phyloP scores from a whole-genome alignment of 2,888 invertebrate species.

The Plemyria rubiginata region DNA sequence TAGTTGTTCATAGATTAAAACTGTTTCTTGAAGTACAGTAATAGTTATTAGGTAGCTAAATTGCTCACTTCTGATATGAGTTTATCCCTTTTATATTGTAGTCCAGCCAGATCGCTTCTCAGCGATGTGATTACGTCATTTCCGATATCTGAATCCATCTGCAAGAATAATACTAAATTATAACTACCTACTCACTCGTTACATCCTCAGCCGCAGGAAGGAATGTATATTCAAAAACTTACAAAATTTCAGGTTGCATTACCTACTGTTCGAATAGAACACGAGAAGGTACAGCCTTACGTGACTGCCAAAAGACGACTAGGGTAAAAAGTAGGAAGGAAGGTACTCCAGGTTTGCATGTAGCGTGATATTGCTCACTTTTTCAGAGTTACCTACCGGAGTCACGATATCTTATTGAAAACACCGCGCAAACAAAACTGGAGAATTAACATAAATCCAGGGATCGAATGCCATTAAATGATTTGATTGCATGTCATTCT shows the following conservation, averaged over 20 bases:
- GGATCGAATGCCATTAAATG: slow-evolving; percentile 46
- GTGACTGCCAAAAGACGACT: slow-evolving; percentile 72
- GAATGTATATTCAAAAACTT: slow-evolving; percentile 42
- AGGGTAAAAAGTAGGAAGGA: slow-evolving; percentile 54
- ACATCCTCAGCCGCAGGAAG: background rate
- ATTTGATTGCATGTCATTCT: slow-evolving; percentile 49
- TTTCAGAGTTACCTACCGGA: slow-evolving; percentile 62
- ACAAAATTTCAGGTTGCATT: slow-evolving; percentile 29
- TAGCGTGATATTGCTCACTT: slow-evolving; percentile 77
- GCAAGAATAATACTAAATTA: slow-evolving; percentile 37
- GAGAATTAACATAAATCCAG: slow-evolving; percentile 58
- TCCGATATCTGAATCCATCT: slow-evolving; percentile 84
- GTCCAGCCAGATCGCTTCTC: slow-evolving; percentile 92
- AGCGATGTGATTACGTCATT: slow-evolving; percentile 90
- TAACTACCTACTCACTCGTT: background rate
- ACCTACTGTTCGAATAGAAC: slow-evolving; percentile 32
- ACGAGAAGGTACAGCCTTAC: slow-evolving; percentile 55
- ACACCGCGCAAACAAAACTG: slow-evolving; percentile 44
- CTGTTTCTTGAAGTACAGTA: background rate
- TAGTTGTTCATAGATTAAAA: slow-evolving; percentile 1
- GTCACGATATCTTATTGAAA: slow-evolving; percentile 74
- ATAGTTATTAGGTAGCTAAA: background rate
- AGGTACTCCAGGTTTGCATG: slow-evolving; percentile 59
- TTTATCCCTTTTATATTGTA: slow-evolving; percentile 93
- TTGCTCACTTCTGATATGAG: slow-evolving; percentile 88